Percentiles rank a stretch among this genome's conserved stretches.
phyloP scores from a whole-genome alignment of 2,113 vertebrate species.

The Carassius carassius region DNA sequence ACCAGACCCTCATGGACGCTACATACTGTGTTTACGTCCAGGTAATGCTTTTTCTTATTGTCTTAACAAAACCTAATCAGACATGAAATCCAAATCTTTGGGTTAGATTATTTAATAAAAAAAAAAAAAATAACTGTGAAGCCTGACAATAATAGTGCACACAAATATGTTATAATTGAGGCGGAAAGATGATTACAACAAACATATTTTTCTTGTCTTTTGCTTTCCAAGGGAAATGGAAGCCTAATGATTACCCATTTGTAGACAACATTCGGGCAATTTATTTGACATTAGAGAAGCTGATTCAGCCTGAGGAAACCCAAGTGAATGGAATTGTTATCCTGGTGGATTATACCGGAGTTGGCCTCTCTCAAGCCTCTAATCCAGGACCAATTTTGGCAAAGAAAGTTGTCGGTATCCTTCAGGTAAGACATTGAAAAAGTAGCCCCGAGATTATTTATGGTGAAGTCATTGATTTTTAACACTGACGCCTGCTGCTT shows the following conservation, averaged over 20 bases:
- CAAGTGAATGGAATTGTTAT: constrained; percentile 98
- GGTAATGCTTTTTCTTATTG: constrained; percentile 70
- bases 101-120: not conserved
- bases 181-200: no score
- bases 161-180: no score
- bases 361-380: constrained; percentile 96
- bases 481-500: not conserved
- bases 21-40: constrained; percentile 89
- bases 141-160: not conserved
- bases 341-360: constrained; percentile 94
- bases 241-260: constrained; percentile 90
- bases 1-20: constrained; percentile 87
- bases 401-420: constrained; percentile 97
- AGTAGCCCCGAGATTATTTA: not conserved
- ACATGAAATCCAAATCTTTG: not conserved
- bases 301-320: constrained; percentile 96
- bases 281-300: constrained; percentile 96
- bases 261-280: constrained; percentile 95
- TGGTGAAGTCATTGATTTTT: not conserved
- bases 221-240: constrained; percentile 87
- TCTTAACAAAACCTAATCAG: not conserved
- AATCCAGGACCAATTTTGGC: constrained; percentile 97
- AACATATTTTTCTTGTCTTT: not conserved
- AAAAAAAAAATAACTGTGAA: not conserved
- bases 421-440: constrained; percentile 82